Evolutionary conservation across 2,888 invertebrate genomes (phyloP), one percentile per base, ranked within the genome.

Genomic region (Pyralis farinalis): DNA sequence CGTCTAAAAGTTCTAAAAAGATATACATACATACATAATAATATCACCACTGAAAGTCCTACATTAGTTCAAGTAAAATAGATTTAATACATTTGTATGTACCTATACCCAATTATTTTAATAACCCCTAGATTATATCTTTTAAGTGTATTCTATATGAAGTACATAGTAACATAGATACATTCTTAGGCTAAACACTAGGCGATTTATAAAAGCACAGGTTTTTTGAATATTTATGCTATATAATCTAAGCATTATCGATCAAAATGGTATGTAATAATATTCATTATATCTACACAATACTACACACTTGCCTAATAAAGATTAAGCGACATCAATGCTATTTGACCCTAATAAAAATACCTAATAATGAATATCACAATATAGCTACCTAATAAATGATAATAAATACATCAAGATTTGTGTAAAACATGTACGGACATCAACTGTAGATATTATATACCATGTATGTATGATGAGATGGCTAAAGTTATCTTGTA

Each of bases 311-410:
- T 48, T 45, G 39, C 47, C 43, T 52, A 46, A 51, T 51, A 46
- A 43, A 60, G 42, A 63, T 51, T 49, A 66, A 66, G 63, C 61
- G 51, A 70, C 60, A 67, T 59, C 55, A 55, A 72, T 63, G 51
- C 58, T 65, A 67, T 49, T 58, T 56, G 54, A 53, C 48, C 65
- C 28, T 39, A 38, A 71, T 69, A 20, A 10, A 43, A 60, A 54
- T 54, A 62, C 70, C 74, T 80, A 81, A 69, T 69, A 75, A 68
- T 75, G 70, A 77, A 77, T 84, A 85, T 83, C 82, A 83, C 84
- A 84, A 77, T 80, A 76, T 76, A 69, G 67, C 76, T 78, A 83
- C 72, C 63, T 68, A 64, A 65, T 61, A 65, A n/a, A n/a, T n/a
- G n/a, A n/a, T n/a, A n/a, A n/a, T n/a, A n/a, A n/a, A n/a, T 51